These are phyloP conservation scores for Drosophila colorata DNA, from an alignment of 2,888 invertebrate species.

Conservation along the genomic window DNA sequence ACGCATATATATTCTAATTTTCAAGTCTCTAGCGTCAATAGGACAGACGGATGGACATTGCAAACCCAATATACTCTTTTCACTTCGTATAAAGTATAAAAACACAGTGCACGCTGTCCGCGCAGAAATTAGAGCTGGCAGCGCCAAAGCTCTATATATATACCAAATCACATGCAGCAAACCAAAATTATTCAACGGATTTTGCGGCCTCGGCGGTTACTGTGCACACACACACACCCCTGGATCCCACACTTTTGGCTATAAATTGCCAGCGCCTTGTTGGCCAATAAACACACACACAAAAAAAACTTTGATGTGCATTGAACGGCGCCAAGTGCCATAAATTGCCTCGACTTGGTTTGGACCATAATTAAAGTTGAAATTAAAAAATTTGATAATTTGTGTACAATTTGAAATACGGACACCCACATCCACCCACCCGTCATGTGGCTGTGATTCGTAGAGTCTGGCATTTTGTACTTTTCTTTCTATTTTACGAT, in stretches of 20 bases:
- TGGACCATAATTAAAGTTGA: slow-evolving; percentile 68
- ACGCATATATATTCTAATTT: no score
- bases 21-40: no score
- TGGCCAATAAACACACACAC: slow-evolving; percentile 67
- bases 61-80: no score
- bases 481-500: slow-evolving; percentile 59
- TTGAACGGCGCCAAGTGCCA: slow-evolving; percentile 67
- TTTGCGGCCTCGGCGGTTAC: slow-evolving; percentile 65
- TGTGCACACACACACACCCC: slow-evolving; percentile 42
- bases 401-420: slow-evolving; percentile 32
- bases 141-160: slow-evolving; percentile 21
- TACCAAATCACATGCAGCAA: slow-evolving; percentile 68
- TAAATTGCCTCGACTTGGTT: slow-evolving; percentile 54
- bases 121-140: slow-evolving; percentile 58
- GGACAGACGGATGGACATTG: no score
- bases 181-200: slow-evolving; percentile 76
- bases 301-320: slow-evolving; percentile 52
- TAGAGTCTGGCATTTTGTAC: slow-evolving; percentile 28
- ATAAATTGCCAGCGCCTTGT: slow-evolving; percentile 73
- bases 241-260: slow-evolving; percentile 48
- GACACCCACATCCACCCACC: background rate
- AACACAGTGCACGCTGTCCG: slow-evolving; percentile 29
- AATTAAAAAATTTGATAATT: slow-evolving; percentile 37
- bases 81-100: no score
- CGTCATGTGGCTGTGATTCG: slow-evolving; percentile 30